Percentiles rank a stretch among this genome's conserved stretches.
phyloP scores from a whole-genome alignment of 1,140 invertebrate species.

The Spodoptera litura region DNA sequence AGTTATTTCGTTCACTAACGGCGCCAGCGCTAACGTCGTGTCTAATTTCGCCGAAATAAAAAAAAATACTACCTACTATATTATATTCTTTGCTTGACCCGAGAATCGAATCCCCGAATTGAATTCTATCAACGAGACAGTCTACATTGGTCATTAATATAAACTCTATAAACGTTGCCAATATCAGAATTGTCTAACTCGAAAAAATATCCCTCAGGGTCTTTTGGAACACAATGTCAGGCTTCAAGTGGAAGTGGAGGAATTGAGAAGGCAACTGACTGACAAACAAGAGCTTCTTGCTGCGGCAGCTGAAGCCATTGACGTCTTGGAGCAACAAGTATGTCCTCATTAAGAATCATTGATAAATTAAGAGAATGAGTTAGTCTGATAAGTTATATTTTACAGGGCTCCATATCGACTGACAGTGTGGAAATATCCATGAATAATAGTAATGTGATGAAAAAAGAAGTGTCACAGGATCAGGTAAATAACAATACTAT shows the following conservation, averaged over 20 bases:
- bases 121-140: too few relatives aligned
- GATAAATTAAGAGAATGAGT: too few relatives aligned
- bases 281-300: conserved; percentile 94
- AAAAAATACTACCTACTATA: too few relatives aligned
- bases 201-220: conserved; percentile 61
- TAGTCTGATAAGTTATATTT: neutral
- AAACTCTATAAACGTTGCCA: too few relatives aligned
- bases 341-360: neutral
- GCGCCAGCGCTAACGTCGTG: too few relatives aligned
- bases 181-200: neutral
- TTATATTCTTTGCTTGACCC: too few relatives aligned
- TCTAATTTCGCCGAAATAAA: too few relatives aligned
- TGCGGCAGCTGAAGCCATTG: conserved; percentile 93
- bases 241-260: conserved; percentile 91
- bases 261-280: conserved; percentile 91
- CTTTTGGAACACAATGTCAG: conserved; percentile 80
- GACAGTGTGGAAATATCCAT: conserved; percentile 73
- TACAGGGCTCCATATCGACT: conserved; percentile 75
- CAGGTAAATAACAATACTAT: conserved; percentile 21
- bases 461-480: conserved; percentile 55
- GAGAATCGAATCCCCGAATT: too few relatives aligned
- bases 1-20: too few relatives aligned
- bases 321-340: conserved; percentile 89
- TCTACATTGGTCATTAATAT: neutral
- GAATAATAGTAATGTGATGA: conserved; percentile 61